Evolutionary conservation across 2,113 vertebrate species (phyloP), one percentile per base, ranked within the genome.

Genomic region (Daubentonia madagascariensis): DNA sequence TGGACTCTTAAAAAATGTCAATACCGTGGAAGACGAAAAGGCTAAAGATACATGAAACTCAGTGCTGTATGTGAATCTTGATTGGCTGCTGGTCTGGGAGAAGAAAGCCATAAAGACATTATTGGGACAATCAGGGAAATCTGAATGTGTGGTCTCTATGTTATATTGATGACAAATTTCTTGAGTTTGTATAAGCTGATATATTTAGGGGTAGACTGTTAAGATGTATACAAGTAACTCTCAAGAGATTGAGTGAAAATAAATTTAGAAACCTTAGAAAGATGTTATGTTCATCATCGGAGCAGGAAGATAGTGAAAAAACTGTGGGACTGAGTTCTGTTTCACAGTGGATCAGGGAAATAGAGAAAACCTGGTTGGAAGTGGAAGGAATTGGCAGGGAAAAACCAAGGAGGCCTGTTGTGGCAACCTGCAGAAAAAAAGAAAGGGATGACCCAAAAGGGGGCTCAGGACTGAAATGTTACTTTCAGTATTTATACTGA

Each of bases 211-310:
- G 0, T 81, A 25, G 89, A 65, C 45, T 85, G 8, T 90, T 75
- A 57, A 0, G 2, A 18, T 73, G 1, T 61, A 28, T 65, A 35
- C n/a, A 83, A 75, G 67, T 76, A 97, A 68, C 37, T 88, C 3
- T 84, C 4, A 89, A 72, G 85, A 93, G 16, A 59, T 11, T 73
- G 35, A 67, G n/a, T 70, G 68, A 95, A 92, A 92, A 78, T 96
- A 80, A 92, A 50, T 78, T 94, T 93, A 91, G 78, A 37, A 95
- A 65, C n/a, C 35, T 91, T 20, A 86, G 85, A 61, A 96, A 72
- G 59, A 28, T 81, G 5, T 72, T 86, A 37, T 75, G 12, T 89
- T 91, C 16, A 50, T 96, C n/a, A 48, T 25, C 73, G 57, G 54
- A 95, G 48, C 40, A 93, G 57, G 72, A 78, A 85, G 10, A 20